These are phyloP conservation scores for Scolopax mira DNA, from an alignment of 2,113 vertebrate species.

Conservation along the genomic window DNA sequence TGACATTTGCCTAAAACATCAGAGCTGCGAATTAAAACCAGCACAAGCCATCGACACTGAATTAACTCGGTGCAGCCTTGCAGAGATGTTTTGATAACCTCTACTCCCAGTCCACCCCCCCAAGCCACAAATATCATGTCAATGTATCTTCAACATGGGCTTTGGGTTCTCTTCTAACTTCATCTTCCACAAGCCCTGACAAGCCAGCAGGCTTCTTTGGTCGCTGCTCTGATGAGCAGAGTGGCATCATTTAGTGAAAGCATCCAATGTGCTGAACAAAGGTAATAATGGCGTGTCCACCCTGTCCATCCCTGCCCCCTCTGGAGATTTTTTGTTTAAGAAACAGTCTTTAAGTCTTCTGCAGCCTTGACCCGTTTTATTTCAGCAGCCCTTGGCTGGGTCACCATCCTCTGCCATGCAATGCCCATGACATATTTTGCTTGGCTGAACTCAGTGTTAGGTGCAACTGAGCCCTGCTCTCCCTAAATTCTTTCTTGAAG, in stretches of 20 bases:
- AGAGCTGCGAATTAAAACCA: not conserved
- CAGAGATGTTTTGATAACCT: not conserved
- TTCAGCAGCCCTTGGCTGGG: not conserved
- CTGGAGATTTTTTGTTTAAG: not conserved
- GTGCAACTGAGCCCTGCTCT: not conserved
- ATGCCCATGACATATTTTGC: not conserved
- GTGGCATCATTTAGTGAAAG: not conserved
- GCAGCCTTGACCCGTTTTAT: not conserved
- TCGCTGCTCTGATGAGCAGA: not conserved
- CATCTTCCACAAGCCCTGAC: not conserved
- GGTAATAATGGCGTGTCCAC: not conserved
- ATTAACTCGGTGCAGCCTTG: not conserved
- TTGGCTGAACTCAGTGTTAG: not conserved
- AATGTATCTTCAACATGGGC: rapidly evolving
- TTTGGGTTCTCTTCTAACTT: not conserved
- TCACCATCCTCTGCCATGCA: rapidly evolving
- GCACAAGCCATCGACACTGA: not conserved
- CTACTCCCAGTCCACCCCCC: not conserved
- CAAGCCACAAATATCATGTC: not conserved
- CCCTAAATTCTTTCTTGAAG: not conserved
- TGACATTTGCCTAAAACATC: not conserved
- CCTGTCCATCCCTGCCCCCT: not conserved
- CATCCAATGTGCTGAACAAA: not conserved
- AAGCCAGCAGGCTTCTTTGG: not conserved
- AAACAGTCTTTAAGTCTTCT: not conserved